Base-by-base conservation (phyloP, 2,888 invertebrate species). In the Uropetala carovei region DNA sequence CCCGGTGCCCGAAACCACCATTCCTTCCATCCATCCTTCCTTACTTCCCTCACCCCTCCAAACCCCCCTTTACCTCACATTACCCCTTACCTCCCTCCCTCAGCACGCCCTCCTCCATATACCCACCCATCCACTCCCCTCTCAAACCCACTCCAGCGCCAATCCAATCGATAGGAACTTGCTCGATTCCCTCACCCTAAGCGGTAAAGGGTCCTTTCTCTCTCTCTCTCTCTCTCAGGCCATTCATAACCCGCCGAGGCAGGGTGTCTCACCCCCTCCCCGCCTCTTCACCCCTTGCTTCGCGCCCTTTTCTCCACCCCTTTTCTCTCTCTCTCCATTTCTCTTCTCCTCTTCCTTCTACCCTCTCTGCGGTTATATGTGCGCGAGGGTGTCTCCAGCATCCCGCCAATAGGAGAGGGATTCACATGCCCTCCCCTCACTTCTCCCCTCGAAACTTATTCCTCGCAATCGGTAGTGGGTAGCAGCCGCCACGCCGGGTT, bases 81-180 rank as follows among this genome's bases (percentile, higher is more conserved):
- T 22, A 75, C 27, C 18, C 43, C 43, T 43, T 5, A n/a, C 43
- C 82, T n/a, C 30, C 22, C 75, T 14, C 75, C 14, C 75, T 43
- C 82, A 30, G 30, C 18, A 30, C 30, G 30, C 18, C 43, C 82
- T 82, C 82, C n/a, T n/a, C 82, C 82, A 43, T 82, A 43, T 30
- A 82, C 82, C 82, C 82, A 82, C 82, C 30, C 82, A 82, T 82
- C 82, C 82, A 30, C 82, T 82, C 43, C 82, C 30, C 82, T 82
- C 43, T 43, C 82, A 82, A 82, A 43, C 82, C 27, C 82, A 82
- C 82, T 82, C 82, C 43, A 82, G n/a, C 30, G 82, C 82, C 82
- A 82, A 43, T 43, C 43, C 43, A 43, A 82, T 82, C 82, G 82
- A 82, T 82, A 82, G 82, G 43, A 43, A 43, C 82, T 82, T 82